Base-by-base conservation (phyloP, 2,888 invertebrate genomes). In the Cataglyphis cursor region DNA sequence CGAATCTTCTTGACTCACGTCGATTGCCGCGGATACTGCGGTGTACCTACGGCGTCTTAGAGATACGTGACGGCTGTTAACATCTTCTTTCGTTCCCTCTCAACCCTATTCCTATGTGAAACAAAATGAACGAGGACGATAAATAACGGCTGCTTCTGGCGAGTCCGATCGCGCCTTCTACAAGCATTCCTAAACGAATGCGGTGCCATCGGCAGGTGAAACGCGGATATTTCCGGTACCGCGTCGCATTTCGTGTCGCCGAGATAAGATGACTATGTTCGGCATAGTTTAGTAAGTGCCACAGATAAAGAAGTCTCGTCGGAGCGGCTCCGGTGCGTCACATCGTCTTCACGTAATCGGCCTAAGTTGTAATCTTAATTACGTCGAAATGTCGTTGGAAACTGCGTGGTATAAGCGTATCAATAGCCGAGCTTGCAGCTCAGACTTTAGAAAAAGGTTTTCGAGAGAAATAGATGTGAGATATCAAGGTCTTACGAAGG, bases 221-320 rank as follows among this genome's bases (percentile, higher is more conserved):
- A 88, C 84, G 88, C 83, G 88, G 87, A 87, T 81, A 87, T 89
- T 88, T 90, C 88, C 88, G 89, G 85, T 88, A 89, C 84, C 80
- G 87, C 61, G 74, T 65, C 76, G 54, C 48, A 88, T 85, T 51
- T 84, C 87, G 78, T 87, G 89, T 89, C 84, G 62, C 35, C 68
- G 81, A 90, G 91, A 92, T 90, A 91, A 92, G 82, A 1, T 57
- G 74, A 59, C 88, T 82, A 90, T 87, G 82, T 88, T 88, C 84
- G 90, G 91, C 87, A 91, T 88, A 87, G 92, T 85, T 91, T 64
- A 88, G 87, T 91, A 90, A 91, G 91, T 92, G 91, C 85, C 81
- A 72, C 31, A 81, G 92, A 91, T 92, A 91, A 91, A 81, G 10
- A 10, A 65, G 59, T 28, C 48, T 44, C 62, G 21, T 70, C 72